These are phyloP conservation scores for Porites divaricata DNA, from an alignment of 92 coral and sea anemone species.

Conservation along the genomic window DNA sequence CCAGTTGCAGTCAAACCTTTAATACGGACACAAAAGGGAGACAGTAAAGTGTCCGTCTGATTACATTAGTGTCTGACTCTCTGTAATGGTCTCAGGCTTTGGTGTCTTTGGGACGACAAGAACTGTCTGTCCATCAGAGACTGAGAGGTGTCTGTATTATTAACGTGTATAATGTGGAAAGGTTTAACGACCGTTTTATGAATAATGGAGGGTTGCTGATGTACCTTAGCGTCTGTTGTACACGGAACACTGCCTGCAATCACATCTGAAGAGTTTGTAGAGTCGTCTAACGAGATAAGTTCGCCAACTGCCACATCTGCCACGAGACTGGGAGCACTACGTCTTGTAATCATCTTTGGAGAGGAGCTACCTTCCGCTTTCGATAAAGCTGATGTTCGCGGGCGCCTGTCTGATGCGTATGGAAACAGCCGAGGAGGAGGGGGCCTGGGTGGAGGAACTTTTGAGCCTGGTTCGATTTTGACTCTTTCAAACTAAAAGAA, in stretches of 20 bases:
- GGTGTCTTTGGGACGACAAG: no score
- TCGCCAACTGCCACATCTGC: slow-evolving; percentile 45
- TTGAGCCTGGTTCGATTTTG: slow-evolving; percentile 39
- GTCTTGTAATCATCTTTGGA: slow-evolving; percentile 46
- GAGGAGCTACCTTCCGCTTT: slow-evolving; percentile 30
- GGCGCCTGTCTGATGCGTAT: slow-evolving; percentile 59
- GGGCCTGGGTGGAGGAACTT: slow-evolving; percentile 71
- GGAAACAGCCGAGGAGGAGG: slow-evolving; percentile 84
- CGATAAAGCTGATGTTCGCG: slow-evolving; percentile 77
- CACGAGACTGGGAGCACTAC: slow-evolving; percentile 69
- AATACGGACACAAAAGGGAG: no score
- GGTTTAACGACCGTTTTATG: no score
- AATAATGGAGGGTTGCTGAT: not conserved
- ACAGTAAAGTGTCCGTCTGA: no score
- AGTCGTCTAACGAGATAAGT: slow-evolving; percentile 51
- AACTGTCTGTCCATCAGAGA: no score
- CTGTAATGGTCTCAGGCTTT: no score
- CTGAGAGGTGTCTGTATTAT: no score
- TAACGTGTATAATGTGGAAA: no score
- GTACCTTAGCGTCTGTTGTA: slow-evolving; percentile 11
- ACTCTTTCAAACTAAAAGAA: slow-evolving; percentile 33
- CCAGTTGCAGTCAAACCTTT: no score
- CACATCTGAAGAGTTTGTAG: slow-evolving; percentile 5
- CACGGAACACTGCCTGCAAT: not conserved
- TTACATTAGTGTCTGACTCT: no score